These are phyloP conservation scores for Suncus etruscus DNA, from an alignment of 2,113 vertebrate genomes.

Conservation along the genomic window DNA sequence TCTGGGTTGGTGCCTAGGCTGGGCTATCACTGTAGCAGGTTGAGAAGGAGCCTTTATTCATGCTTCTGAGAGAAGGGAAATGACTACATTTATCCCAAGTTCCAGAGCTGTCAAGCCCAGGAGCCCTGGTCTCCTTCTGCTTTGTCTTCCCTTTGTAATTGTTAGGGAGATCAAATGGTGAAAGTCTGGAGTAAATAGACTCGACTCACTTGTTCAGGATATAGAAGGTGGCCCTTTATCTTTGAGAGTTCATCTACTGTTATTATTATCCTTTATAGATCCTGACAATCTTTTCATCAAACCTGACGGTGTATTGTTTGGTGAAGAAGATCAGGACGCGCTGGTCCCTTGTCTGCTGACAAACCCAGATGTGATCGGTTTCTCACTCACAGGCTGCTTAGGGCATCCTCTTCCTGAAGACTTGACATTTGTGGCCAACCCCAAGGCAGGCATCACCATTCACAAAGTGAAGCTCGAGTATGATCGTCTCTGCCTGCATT, in stretches of 20 bases:
- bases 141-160: not conserved
- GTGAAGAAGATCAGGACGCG: constrained; percentile 88
- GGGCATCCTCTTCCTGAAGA: constrained; percentile 86
- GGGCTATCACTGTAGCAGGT: not conserved
- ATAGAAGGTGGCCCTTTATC: not conserved
- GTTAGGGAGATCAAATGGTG: not conserved
- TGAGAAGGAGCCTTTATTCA: not conserved
- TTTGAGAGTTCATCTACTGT: not conserved
- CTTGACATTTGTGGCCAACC: constrained; percentile 87
- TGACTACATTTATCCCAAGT: not conserved
- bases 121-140: not conserved
- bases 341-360: constrained; percentile 93
- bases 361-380: constrained; percentile 90
- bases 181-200: constrained; percentile 8
- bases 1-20: not conserved
- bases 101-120: not conserved
- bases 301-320: constrained; percentile 84
- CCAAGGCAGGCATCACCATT: constrained; percentile 91
- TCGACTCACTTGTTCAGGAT: fast-evolving
- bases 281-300: constrained; percentile 91
- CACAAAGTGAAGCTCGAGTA: constrained; percentile 88
- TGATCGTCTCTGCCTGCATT: constrained; percentile 92
- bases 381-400: constrained; percentile 89
- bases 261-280: constrained; percentile 87
- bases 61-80: not conserved